A percentile compares a stretch with the other conserved stretches of the same genome.
phyloP scores from a whole-genome alignment of 2,888 invertebrate genomes.

The Megalurothrips usitatus region DNA sequence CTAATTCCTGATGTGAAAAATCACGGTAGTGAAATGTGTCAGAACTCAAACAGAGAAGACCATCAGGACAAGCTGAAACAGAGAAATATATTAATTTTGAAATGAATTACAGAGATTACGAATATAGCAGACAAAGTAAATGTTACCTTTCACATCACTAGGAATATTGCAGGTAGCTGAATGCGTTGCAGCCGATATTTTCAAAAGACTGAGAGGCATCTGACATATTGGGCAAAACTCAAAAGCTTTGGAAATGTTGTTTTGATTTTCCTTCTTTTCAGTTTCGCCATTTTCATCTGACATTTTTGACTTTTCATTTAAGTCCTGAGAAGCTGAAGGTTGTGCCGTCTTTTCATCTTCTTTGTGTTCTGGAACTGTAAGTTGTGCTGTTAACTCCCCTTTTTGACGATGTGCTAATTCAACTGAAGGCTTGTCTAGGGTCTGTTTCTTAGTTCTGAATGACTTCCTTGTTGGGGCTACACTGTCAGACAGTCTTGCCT shows the following conservation, averaged over 20 bases:
- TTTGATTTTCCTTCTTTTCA: neutral
- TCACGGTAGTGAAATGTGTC: constrained; percentile 37
- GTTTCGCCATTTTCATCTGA: too few species aligned
- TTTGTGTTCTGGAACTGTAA: too few species aligned
- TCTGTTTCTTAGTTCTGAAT: too few species aligned
- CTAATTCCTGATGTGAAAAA: constrained; percentile 35
- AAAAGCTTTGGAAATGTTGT: neutral
- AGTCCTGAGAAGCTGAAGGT: too few species aligned
- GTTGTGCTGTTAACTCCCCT: too few species aligned
- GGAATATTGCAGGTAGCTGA: constrained; percentile 34
- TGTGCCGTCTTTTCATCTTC: too few species aligned
- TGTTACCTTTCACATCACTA: constrained; percentile 32
- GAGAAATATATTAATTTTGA: constrained; percentile 30
- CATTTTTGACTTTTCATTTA: too few species aligned
- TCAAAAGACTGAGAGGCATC: constrained; percentile 36
- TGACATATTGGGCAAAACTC: constrained; percentile 38
- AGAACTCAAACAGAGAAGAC: constrained; percentile 34
- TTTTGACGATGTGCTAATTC: neutral
- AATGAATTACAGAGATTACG: neutral
- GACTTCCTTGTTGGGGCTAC: too few species aligned
- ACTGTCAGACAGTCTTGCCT: neutral
- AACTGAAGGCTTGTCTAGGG: too few species aligned
- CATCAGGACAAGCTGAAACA: constrained; percentile 37
- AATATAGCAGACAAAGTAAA: constrained; percentile 22
- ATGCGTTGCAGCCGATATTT: constrained; percentile 35